phyloP scores from a whole-genome alignment of 2,113 vertebrate genomes.

The Cavia porcellus region DNA sequence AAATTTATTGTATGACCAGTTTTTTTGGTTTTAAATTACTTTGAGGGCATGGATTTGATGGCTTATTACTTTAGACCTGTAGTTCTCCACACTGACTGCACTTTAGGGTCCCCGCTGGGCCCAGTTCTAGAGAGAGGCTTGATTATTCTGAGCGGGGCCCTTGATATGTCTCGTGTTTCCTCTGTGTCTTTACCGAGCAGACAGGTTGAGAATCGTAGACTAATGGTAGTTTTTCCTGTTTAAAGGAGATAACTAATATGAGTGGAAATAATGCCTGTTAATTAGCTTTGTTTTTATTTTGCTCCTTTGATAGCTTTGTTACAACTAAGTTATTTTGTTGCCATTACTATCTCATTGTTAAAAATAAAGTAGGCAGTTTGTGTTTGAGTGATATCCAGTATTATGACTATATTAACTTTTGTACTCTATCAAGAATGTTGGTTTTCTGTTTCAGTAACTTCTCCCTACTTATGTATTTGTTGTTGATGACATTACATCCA shows the following conservation, averaged over 20 bases:
- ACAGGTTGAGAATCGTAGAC: constrained; percentile 48
- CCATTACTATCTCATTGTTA: constrained; percentile 70
- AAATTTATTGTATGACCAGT: constrained; percentile 7
- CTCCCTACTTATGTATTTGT: constrained; percentile 22
- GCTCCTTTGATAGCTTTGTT: constrained; percentile 51
- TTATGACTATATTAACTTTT: constrained; percentile 64
- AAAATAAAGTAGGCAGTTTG: constrained; percentile 79
- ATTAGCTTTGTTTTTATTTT: constrained; percentile 66
- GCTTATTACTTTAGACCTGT: constrained; percentile 32
- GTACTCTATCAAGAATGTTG: constrained; percentile 49
- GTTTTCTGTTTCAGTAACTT: constrained; percentile 53
- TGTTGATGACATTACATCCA: constrained; percentile 58
- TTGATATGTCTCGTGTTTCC: background rate
- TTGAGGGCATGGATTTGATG: constrained; percentile 36
- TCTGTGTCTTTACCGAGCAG: background rate
- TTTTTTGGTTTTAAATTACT: constrained; percentile 60
- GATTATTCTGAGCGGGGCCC: background rate
- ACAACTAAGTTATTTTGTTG: constrained; percentile 63
- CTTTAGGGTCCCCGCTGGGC: constrained; percentile 37
- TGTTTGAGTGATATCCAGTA: constrained; percentile 56
- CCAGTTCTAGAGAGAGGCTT: background rate
- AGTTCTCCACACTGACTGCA: constrained; percentile 53
- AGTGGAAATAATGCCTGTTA: constrained; percentile 38
- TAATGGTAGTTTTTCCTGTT: constrained; percentile 63
- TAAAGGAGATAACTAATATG: constrained; percentile 62